These are phyloP conservation scores for Apamea monoglypha DNA, from an alignment of 2,888 invertebrate species.

Conservation along the genomic window DNA sequence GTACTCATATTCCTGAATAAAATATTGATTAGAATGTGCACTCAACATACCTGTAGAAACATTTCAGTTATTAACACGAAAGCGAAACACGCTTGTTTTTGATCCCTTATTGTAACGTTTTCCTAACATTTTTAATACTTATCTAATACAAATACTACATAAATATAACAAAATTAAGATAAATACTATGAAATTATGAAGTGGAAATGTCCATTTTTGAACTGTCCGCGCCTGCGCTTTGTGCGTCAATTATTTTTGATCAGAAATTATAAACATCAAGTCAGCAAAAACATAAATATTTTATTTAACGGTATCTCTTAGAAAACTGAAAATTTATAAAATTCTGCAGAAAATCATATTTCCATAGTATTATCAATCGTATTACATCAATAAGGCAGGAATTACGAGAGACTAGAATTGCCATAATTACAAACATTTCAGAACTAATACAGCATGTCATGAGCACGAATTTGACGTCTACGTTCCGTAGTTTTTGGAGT, in stretches of 20 bases:
- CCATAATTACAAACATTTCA: not conserved
- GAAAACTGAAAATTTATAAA: not conserved
- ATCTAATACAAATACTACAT: constrained; percentile 72
- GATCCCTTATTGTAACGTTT: constrained; percentile 75
- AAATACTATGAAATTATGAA: constrained; percentile 64
- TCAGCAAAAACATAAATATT: not conserved
- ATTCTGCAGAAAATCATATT: not conserved
- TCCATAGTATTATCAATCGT: too few relatives aligned
- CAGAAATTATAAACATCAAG: constrained; percentile 33
- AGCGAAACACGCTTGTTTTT: constrained; percentile 82
- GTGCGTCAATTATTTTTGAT: constrained; percentile 21
- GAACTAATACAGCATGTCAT: constrained; percentile 19
- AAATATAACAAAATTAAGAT: constrained; percentile 73
- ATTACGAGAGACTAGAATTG: not conserved
- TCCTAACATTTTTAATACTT: constrained; percentile 82
- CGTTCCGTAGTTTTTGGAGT: constrained; percentile 9
- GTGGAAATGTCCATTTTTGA: constrained; percentile 71
- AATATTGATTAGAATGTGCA: constrained; percentile 73
- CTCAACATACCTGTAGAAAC: constrained; percentile 85
- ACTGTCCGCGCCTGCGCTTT: constrained; percentile 75
- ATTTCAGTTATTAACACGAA: constrained; percentile 85
- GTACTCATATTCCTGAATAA: constrained; percentile 53
- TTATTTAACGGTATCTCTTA: accelerated
- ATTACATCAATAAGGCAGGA: not conserved
- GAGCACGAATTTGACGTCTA: constrained; percentile 7